Evolutionary conservation across 2,888 invertebrate species (phyloP).

Genomic region (Pristionchus arcanus): DNA sequence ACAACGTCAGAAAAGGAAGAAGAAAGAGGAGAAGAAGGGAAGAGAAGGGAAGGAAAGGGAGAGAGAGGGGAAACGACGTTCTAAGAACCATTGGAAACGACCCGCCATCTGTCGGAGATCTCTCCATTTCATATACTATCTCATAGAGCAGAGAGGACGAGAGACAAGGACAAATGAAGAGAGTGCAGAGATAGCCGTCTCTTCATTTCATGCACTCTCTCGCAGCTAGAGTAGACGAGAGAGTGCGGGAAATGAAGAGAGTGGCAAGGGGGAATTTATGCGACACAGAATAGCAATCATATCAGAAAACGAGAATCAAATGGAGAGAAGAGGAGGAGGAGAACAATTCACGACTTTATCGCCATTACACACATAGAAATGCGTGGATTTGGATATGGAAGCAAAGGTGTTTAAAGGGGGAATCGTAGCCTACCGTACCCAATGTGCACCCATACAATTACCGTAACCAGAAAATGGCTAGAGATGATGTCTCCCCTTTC

Average conservation of each 20-base stretch:
- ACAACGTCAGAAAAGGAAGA: neutral
- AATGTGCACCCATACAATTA: neutral
- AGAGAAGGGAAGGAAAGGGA: neutral
- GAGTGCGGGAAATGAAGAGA: neutral
- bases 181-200: neutral
- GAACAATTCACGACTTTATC: neutral
- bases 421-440: slow-evolving; percentile 14
- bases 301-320: slow-evolving; percentile 44
- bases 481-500: neutral
- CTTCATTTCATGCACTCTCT: neutral
- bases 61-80: slow-evolving; percentile 13
- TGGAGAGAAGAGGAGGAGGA: neutral
- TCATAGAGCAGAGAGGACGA: neutral
- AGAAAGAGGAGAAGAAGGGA: neutral
- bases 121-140: neutral
- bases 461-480: neutral
- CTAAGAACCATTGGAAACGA: slow-evolving; percentile 31
- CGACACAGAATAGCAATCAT: slow-evolving; percentile 48
- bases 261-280: neutral
- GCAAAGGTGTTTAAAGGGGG: neutral
- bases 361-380: neutral
- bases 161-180: slow-evolving; percentile 9
- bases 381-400: slow-evolving; percentile 11
- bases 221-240: neutral
- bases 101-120: slow-evolving; percentile 30